Percentiles rank a stretch among this genome's conserved stretches.
phyloP scores from a whole-genome alignment of 2,888 invertebrate genomes.

The Ceriagrion tenellum region DNA sequence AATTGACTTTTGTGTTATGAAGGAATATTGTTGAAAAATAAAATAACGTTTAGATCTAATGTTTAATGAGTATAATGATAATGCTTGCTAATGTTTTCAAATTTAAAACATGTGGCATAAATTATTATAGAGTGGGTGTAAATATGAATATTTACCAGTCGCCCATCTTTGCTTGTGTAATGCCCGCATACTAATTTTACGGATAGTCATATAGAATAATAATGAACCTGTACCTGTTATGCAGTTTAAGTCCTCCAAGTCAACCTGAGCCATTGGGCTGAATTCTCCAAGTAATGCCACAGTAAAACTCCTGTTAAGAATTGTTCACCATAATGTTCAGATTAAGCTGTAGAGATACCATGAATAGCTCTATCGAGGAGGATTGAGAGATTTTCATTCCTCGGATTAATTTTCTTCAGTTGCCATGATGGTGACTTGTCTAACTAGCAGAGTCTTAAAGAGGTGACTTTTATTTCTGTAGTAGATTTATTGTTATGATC shows the following conservation, averaged over 20 bases:
- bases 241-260: not conserved
- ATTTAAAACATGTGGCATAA: conserved; percentile 38
- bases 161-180: conserved; percentile 39
- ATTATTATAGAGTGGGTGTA: conserved; percentile 28
- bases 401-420: not conserved
- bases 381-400: not conserved
- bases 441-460: not conserved
- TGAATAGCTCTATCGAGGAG: not conserved
- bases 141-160: conserved; percentile 28
- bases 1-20: conserved; percentile 4
- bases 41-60: conserved; percentile 49
- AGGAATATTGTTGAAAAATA: conserved; percentile 29
- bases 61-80: conserved; percentile 42
- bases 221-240: not conserved
- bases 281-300: not conserved
- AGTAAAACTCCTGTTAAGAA: not conserved
- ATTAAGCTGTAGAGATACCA: not conserved
- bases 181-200: conserved; percentile 36
- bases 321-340: not conserved
- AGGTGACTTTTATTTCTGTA: not conserved
- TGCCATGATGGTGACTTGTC: not conserved
- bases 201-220: conserved; percentile 8
- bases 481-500: not conserved
- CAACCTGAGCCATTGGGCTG: not conserved
- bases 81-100: conserved; percentile 46